phyloP scores from a whole-genome alignment of 2,888 invertebrate species.

The Boloria euphrosyne region DNA sequence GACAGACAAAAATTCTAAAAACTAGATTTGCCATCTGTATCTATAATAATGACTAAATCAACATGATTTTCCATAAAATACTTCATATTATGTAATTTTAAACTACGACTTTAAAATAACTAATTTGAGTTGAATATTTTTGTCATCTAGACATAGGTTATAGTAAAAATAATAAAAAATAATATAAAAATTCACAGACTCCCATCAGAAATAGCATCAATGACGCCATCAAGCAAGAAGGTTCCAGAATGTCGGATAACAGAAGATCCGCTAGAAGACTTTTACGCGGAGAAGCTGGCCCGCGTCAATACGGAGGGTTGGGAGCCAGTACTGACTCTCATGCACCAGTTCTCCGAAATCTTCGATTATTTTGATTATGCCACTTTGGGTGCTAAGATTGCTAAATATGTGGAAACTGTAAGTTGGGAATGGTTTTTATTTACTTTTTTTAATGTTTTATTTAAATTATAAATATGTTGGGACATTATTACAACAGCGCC shows the following conservation, averaged over 20 bases:
- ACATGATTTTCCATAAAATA: no score
- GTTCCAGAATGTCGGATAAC: conserved; percentile 61
- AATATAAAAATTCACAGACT: conserved; percentile 47
- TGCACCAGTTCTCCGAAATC: conserved; percentile 64
- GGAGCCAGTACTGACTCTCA: conserved; percentile 58
- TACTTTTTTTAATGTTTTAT: background rate
- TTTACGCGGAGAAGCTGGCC: conserved; percentile 57
- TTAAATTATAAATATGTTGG: no score
- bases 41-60: no score
- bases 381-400: conserved; percentile 62
- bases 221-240: conserved; percentile 53
- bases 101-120: no score
- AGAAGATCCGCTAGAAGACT: conserved; percentile 54
- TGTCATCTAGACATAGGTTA: no score
- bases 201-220: conserved; percentile 52
- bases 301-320: conserved; percentile 56
- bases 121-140: no score
- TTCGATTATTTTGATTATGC: conserved; percentile 59
- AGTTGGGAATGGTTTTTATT: conserved; percentile 41
- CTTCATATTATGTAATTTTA: background rate
- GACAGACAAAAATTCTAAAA: no score
- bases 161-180: background rate
- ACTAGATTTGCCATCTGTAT: no score
- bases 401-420: conserved; percentile 66
- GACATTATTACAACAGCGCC: no score